Conservation (phyloP, 1,140 invertebrate genomes). For the Drusus annulatus region DNA sequence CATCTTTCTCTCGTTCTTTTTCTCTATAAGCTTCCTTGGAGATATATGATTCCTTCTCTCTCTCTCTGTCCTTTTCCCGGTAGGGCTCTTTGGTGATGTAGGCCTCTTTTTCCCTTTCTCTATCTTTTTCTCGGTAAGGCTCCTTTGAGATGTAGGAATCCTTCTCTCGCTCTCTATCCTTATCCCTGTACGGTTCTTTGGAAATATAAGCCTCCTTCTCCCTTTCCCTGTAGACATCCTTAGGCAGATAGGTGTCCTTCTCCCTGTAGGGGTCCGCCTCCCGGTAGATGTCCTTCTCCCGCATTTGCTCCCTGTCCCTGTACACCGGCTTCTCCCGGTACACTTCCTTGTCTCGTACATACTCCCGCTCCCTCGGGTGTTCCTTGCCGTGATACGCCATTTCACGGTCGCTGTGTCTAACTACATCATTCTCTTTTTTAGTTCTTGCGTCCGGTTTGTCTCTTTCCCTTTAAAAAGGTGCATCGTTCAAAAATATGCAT, state of each 20-base stretch:
- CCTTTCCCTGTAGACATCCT: slow-evolving; percentile 61
- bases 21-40: slow-evolving; percentile 66
- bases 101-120: slow-evolving; percentile 61
- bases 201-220: slow-evolving; percentile 67
- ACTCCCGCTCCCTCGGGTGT: slow-evolving; percentile 62
- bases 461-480: slow-evolving; percentile 56
- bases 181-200: slow-evolving; percentile 59
- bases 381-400: slow-evolving; percentile 64
- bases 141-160: slow-evolving; percentile 65
- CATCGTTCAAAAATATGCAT: too few species aligned
- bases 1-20: slow-evolving; percentile 54
- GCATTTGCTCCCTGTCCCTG: slow-evolving; percentile 65
- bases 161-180: slow-evolving; percentile 63
- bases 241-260: slow-evolving; percentile 66
- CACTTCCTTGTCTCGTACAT: slow-evolving; percentile 59
- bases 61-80: slow-evolving; percentile 63
- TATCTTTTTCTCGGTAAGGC: slow-evolving; percentile 66
- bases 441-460: slow-evolving; percentile 63
- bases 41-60: slow-evolving; percentile 65
- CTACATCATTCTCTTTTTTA: slow-evolving; percentile 55
- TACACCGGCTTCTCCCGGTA: slow-evolving; percentile 68
- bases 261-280: slow-evolving; percentile 64
- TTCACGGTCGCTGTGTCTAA: slow-evolving; percentile 62
- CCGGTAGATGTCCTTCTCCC: slow-evolving; percentile 63
- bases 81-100: slow-evolving; percentile 60